A percentile compares a stretch with the other conserved stretches of the same genome.
Conservation (phyloP, 2,888 invertebrate genomes). For the Sclerodermus sp. region DNA sequence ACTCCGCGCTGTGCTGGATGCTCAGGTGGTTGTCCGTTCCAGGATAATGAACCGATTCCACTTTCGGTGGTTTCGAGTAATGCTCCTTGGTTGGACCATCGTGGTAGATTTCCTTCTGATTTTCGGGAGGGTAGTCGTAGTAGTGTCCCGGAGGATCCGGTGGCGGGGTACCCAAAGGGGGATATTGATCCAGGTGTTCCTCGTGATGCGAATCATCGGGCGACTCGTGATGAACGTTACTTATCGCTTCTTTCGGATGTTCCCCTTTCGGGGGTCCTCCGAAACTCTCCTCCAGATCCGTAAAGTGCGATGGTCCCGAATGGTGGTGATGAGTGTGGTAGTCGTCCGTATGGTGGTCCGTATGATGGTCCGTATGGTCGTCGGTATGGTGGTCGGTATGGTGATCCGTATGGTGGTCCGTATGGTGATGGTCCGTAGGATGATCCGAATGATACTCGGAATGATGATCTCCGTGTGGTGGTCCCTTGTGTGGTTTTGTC, state of each 20-base stretch:
- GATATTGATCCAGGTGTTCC: constrained; percentile 13
- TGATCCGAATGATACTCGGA: background rate
- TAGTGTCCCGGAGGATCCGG: constrained; percentile 11
- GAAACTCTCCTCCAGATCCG: constrained; percentile 36
- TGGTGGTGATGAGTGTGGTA: background rate
- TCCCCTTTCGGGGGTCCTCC: constrained; percentile 29
- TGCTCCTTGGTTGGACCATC: constrained; percentile 10
- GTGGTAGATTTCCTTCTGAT: constrained; percentile 8
- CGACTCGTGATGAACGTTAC: too few species aligned
- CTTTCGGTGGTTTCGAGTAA: constrained; percentile 15
- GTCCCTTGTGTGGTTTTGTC: constrained; percentile 24
- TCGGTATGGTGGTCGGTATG: constrained; percentile 6
- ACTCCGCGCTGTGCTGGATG: constrained; percentile 20
- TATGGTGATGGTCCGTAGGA: background rate
- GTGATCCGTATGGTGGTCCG: constrained; percentile 4
- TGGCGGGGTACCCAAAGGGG: constrained; percentile 8
- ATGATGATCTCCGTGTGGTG: constrained; percentile 2
- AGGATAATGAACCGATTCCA: background rate
- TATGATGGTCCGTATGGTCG: background rate
- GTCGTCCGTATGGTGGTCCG: constrained; percentile 1
- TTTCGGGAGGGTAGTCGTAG: background rate
- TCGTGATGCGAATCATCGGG: constrained; percentile 2
- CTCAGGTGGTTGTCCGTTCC: background rate
- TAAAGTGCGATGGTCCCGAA: constrained; percentile 7
- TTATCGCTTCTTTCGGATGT: constrained; percentile 1